Conservation (phyloP, 2,113 vertebrate genomes). For the Stomatorhinus ivindoensis region DNA sequence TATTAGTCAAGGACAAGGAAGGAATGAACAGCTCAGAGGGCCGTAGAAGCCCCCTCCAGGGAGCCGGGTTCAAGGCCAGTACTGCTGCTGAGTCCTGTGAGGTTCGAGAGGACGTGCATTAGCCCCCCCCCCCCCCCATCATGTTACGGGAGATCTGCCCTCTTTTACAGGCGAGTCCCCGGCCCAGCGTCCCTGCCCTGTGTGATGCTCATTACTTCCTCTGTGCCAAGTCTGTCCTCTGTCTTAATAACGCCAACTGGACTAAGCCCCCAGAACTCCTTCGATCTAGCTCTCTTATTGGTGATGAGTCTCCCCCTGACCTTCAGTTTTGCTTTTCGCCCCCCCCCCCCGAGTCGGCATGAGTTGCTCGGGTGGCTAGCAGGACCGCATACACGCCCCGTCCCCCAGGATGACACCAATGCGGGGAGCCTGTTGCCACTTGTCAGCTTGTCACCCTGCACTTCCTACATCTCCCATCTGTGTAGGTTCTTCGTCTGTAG, state of each 20-base stretch:
- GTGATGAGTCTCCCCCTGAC: neutral
- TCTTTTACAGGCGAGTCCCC: neutral
- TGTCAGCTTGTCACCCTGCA: neutral
- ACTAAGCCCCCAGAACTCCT: neutral
- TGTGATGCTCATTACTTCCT: neutral
- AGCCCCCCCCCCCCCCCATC: neutral
- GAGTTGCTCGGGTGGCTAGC: neutral
- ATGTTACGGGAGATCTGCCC: neutral
- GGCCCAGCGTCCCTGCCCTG: neutral
- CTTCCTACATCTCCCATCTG: neutral
- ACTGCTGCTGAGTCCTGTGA: neutral
- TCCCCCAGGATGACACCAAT: neutral
- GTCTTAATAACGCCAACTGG: neutral
- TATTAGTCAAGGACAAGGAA: neutral
- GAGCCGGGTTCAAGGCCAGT: neutral
- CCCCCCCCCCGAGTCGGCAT: neutral
- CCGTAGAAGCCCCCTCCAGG: neutral
- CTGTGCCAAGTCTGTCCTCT: neutral
- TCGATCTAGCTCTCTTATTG: neutral
- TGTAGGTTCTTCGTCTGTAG: constrained; percentile 28
- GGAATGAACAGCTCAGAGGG: neutral
- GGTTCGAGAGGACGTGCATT: neutral
- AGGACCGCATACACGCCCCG: neutral
- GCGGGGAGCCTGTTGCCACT: neutral
- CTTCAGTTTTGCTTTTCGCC: neutral